Conservation (phyloP, 2,113 vertebrate genomes). For the human region GRCh38 chrX:100961001-100961500, state of each 20-base stretch:
- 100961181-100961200: not conserved
- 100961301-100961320: not conserved
- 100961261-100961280: not conserved
- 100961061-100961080: no score
- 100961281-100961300: not conserved
- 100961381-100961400: not conserved
- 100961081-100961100: no score
- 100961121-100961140: no score
- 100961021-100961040: no score
- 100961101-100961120: no score
- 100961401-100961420: not conserved
- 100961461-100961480: not conserved
- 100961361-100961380: not conserved
- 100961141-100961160: no score
- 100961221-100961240: not conserved
- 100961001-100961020: no score
- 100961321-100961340: not conserved
- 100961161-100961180: no score
- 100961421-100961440: not conserved
- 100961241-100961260: not conserved
- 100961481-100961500: not conserved
- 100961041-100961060: no score
- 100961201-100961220: not conserved
- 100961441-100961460: not conserved
- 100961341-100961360: not conserved